phyloP scores from a whole-genome alignment of 2,888 invertebrate genomes.

The Trachelus stipa region DNA sequence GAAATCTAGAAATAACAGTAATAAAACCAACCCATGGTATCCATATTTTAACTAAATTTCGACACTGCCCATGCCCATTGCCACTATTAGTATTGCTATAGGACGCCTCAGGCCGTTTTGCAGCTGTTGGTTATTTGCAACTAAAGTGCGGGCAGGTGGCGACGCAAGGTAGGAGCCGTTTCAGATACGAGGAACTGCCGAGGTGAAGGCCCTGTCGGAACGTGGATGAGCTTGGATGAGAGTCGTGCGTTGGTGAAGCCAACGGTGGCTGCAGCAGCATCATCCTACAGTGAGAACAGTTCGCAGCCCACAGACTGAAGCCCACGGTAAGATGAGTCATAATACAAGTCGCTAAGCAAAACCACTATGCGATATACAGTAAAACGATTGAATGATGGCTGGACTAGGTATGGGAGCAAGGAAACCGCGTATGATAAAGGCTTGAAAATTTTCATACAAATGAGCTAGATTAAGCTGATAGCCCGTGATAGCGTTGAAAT shows the following conservation, averaged over 20 bases:
- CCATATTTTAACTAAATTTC: neutral
- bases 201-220: neutral
- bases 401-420: neutral
- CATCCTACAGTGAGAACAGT: neutral
- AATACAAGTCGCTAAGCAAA: neutral
- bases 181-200: neutral
- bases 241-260: neutral
- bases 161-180: neutral
- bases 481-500: neutral
- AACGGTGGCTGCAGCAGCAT: neutral
- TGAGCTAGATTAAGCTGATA: neutral
- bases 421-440: neutral
- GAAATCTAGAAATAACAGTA: no score
- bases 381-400: neutral
- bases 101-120: neutral
- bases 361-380: neutral
- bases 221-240: neutral
- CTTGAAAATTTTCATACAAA: neutral
- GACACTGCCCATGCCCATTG: neutral
- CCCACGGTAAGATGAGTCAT: conserved; percentile 1
- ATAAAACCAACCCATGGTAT: no score
- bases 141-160: conserved; percentile 6
- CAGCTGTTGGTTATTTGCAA: conserved; percentile 5
- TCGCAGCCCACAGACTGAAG: neutral
- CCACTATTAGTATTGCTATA: neutral